A percentile compares a stretch with the other conserved stretches of the same genome.
Evolutionary conservation across 2,888 invertebrate genomes (phyloP).

Genomic region (Holacanthella duospinosa): DNA sequence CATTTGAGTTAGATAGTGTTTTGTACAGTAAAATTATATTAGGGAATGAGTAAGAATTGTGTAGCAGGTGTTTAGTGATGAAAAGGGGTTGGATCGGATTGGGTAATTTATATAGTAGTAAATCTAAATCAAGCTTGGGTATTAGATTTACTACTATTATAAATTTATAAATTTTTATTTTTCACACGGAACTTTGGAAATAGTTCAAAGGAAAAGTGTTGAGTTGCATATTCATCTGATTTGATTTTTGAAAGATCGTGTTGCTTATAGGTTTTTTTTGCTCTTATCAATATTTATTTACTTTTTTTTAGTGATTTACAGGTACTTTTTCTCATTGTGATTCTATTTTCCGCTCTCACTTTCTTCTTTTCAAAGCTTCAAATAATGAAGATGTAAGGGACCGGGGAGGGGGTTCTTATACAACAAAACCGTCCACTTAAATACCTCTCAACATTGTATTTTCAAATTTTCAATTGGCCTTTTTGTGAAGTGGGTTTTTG

Average conservation of each 20-base stretch:
- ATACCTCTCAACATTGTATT: neutral
- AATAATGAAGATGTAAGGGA: neutral
- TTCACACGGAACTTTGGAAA: no score
- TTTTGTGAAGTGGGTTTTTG: neutral
- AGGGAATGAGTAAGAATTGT: no score
- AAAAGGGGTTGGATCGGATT: neutral
- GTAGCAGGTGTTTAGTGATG: neutral
- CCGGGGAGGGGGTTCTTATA: neutral
- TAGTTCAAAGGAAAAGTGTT: no score
- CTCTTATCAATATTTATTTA: neutral
- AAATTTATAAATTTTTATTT: no score
- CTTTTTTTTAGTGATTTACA: neutral
- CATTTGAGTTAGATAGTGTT: no score
- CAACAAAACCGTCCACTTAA: no score
- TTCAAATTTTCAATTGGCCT: neutral
- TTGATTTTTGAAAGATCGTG: neutral
- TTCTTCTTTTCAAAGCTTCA: neutral
- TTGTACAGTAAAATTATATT: no score
- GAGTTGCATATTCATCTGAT: neutral
- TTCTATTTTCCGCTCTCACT: neutral
- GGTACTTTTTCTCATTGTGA: no score
- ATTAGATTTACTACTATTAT: no score
- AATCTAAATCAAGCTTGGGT: no score
- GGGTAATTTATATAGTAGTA: no score
- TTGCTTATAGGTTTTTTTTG: no score